phyloP scores from a whole-genome alignment of 2,888 invertebrate species.

The Tenthredo distinguenda region DNA sequence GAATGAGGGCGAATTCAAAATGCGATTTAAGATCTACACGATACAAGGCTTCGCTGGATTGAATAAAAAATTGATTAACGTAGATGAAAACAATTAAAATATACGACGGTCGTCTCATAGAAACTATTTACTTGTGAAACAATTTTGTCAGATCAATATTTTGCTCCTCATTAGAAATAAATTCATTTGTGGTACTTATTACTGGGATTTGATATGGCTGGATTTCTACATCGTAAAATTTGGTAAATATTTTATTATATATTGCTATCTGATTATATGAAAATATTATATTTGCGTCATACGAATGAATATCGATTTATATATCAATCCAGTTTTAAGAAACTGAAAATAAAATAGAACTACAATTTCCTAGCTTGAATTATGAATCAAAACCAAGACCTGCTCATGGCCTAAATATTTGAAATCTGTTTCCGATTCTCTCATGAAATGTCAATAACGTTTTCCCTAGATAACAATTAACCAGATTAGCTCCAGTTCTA shows the following conservation, averaged over 20 bases:
- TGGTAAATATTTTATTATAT: slow-evolving; percentile 1
- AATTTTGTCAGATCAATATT: slow-evolving; percentile 14
- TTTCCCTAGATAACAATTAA: neutral
- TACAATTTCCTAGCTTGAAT: neutral
- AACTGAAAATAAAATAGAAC: neutral
- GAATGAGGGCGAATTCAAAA: neutral
- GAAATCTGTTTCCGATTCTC: neutral
- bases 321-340: neutral
- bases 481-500: neutral
- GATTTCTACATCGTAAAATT: neutral
- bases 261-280: neutral
- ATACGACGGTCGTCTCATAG: slow-evolving; percentile 21
- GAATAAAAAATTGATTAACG: neutral
- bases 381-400: neutral
- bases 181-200: neutral
- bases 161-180: neutral
- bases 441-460: neutral
- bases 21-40: neutral
- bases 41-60: neutral
- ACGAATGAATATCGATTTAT: neutral
- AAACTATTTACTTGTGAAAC: neutral
- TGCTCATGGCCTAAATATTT: neutral
- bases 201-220: slow-evolving; percentile 14
- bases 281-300: neutral
- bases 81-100: neutral